A percentile compares a stretch with the other conserved stretches of the same genome.
Evolutionary conservation across 2,113 vertebrate species (phyloP).

Genomic region (Xerus inauris): DNA sequence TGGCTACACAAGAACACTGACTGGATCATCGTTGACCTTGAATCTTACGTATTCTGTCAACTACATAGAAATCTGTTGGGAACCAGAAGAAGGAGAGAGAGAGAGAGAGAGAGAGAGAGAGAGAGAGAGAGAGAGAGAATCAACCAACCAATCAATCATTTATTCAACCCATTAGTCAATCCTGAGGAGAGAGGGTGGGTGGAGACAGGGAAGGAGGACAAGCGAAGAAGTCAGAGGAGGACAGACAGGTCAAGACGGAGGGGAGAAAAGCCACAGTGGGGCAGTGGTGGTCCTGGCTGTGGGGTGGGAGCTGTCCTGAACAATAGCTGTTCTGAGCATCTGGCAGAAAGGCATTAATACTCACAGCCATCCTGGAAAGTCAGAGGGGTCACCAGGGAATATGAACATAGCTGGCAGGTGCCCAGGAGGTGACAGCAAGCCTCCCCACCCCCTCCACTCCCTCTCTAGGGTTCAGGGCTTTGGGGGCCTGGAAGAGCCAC

Average conservation of each 20-base stretch:
- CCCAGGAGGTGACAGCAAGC: too few relatives aligned
- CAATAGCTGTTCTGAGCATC: background rate
- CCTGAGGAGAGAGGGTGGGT: background rate
- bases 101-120: background rate
- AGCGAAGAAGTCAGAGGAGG: background rate
- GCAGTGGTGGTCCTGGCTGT: background rate
- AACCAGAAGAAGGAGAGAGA: background rate
- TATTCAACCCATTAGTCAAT: background rate
- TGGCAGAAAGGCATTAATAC: background rate
- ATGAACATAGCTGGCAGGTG: background rate
- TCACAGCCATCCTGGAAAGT: background rate
- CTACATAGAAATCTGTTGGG: background rate
- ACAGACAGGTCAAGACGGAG: background rate
- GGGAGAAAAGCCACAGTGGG: rapidly evolving
- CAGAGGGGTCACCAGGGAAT: background rate
- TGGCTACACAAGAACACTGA: background rate
- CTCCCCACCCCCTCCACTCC: rapidly evolving
- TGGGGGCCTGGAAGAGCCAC: background rate
- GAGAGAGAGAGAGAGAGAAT: too few relatives aligned
- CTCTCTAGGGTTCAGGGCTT: background rate
- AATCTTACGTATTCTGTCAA: background rate
- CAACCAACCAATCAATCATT: background rate
- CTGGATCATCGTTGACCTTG: background rate
- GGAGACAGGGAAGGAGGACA: background rate
- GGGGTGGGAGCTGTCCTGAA: background rate